Conservation (phyloP, 2,113 vertebrate genomes). For the Lampris megalopsis region DNA sequence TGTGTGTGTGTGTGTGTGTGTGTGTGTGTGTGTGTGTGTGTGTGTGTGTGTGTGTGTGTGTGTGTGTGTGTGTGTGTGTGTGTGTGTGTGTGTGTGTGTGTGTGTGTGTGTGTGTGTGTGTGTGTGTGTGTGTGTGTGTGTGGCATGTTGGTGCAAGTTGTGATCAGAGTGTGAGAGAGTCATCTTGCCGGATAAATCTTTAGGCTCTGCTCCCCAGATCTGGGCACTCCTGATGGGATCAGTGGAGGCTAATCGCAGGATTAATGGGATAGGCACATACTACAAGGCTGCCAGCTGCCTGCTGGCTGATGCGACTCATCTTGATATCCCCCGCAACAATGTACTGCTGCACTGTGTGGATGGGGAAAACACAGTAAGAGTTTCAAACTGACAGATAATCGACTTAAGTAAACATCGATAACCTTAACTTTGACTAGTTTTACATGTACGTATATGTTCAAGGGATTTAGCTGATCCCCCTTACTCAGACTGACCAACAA, state of each 20-base stretch:
- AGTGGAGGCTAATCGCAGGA: conserved; percentile 75
- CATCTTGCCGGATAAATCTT: conserved; percentile 68
- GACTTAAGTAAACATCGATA: conserved; percentile 35
- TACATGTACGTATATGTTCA: conserved; percentile 17
- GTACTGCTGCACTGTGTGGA: conserved; percentile 46
- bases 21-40: neutral
- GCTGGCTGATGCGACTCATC: conserved; percentile 75
- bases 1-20: neutral
- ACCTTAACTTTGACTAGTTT: conserved; percentile 21
- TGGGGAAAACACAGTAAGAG: conserved; percentile 27
- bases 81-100: neutral
- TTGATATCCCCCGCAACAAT: conserved; percentile 54
- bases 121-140: neutral
- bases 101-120: neutral
- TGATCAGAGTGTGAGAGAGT: conserved; percentile 29
- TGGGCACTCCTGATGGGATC: conserved; percentile 80
- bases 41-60: neutral
- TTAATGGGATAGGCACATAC: conserved; percentile 76
- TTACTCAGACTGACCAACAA: neutral
- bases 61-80: neutral
- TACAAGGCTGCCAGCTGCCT: conserved; percentile 73
- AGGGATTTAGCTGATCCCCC: conserved; percentile 14
- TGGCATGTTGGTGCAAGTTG: conserved; percentile 11
- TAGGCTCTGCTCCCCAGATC: conserved; percentile 73
- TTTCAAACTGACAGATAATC: conserved; percentile 50